Base-by-base conservation (phyloP, 2,888 invertebrate genomes). In the Andrena bucephala region DNA sequence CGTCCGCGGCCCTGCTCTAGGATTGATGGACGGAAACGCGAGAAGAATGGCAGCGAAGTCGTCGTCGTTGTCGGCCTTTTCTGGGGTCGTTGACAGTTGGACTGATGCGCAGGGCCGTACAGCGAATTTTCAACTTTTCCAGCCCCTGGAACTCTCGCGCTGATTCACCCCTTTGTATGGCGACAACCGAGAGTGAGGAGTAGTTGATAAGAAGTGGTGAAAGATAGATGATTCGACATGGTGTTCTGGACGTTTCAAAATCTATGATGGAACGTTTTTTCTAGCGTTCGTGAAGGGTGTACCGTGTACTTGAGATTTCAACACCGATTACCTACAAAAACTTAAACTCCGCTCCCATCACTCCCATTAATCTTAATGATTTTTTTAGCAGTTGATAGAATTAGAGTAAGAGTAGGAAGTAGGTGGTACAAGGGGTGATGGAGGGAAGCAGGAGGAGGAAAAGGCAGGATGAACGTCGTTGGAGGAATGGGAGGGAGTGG, bases 21-120 rank as follows among this genome's bases (percentile, higher is more conserved):
- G 85, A 87, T 87, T 87, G 81, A 85, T 83, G 85, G 82, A 86
- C 80, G 88, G 86, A 88, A 87, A 85, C 75, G 83, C 81, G 85
- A 76, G 86, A 85, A 85, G 85, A 85, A 85, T 85, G 83, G 85
- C 77, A 80, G 78, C 69, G 67, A 66, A 73, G 83, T 77, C 77
- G 83, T 77, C 81, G 76, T 72, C 82, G 81, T 69, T 71, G 74
- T 69, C 73, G 79, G 84, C 67, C 70, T 77, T 69, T 69, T 57
- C 71, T 59, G 77, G 74, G 85, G 81, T 85, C 85, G 85, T 85
- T 84, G 85, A 84, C 84, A 84, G 84, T 70, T 68, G 62, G 74
- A 81, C 68, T 84, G 75, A 84, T 76, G 84, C 84, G 13, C 79
- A 68, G 67, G 77, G 83, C 72, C 72, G 83, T 66, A 66, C 50